Evolutionary conservation across 2,888 invertebrate species (phyloP).

Genomic region (Scaptomyza reducta): DNA sequence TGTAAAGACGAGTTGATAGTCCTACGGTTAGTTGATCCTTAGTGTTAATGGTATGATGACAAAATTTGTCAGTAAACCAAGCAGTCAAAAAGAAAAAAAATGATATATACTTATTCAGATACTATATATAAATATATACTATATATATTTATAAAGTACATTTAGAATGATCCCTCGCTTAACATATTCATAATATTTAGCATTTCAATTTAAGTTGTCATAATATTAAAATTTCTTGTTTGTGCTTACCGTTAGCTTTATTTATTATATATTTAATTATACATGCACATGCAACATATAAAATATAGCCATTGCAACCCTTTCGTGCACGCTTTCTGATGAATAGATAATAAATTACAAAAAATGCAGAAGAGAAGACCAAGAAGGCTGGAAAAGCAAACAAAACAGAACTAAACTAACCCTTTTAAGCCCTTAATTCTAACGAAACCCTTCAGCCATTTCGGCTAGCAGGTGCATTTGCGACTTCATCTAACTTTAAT

Average conservation of each 20-base stretch:
- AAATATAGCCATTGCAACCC: conserved; percentile 41
- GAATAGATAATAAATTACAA: conserved; percentile 68
- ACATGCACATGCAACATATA: conserved; percentile 14
- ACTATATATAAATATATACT: too few species aligned
- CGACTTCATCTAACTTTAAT: conserved; percentile 4
- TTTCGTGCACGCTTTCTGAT: conserved; percentile 41
- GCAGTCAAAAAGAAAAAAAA: too few species aligned
- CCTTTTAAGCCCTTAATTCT: conserved; percentile 56
- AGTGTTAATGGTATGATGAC: too few species aligned
- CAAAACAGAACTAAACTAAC: conserved; percentile 28
- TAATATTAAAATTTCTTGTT: conserved; percentile 25
- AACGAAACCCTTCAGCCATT: conserved; percentile 61
- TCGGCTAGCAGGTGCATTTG: conserved; percentile 50
- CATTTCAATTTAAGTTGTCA: conserved; percentile 8
- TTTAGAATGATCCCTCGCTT: too few species aligned
- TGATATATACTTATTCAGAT: too few species aligned
- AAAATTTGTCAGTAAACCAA: neutral
- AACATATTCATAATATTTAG: too few species aligned
- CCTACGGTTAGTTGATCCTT: too few species aligned
- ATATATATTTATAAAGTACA: too few species aligned
- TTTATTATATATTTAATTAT: conserved; percentile 40
- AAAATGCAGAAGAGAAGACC: conserved; percentile 37
- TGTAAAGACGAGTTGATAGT: too few species aligned
- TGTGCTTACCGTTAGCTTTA: conserved; percentile 29
- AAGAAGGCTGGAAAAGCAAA: neutral